Evolutionary conservation across 2,797 vertebrate species (phyloP), one percentile per base, ranked within the genome.

Genomic region (Hyperoplus lanceolatus): DNA sequence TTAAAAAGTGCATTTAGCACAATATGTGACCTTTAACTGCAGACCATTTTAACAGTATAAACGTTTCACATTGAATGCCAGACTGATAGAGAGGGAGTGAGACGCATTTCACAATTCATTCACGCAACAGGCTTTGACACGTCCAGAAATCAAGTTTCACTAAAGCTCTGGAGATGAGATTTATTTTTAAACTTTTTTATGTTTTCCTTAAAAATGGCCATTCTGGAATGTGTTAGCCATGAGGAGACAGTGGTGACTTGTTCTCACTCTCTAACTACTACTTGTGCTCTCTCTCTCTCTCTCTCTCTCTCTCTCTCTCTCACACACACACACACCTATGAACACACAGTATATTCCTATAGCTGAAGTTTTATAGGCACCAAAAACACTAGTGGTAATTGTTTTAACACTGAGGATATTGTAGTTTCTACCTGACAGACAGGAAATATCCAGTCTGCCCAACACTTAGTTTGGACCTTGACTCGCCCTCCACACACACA

Each of bases 221-320:
- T 54, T 62, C 63, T 65, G 65, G 75, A 76, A 77, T 71, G 74
- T 70, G 64, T 41, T 51, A 74, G 73, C 66, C 54, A 18, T 14
- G 61, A 63, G 62, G 69, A 71, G 84, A 89, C 84, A 88, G 76
- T 70, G 75, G 56, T 0, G 46, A 59, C 72, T 83, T 87, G 86
- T 88, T 87, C 86, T 79, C 68, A n/a, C 73, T 39, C 51, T 36
- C 67, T 72, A 29, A 29, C 3, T 29, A 29, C 29, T 29, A 29
- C 29, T 29, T 29, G 29, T 29, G 29, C 46, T 51, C 43, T 57
- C 46, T 45, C 82, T 48, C 12, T 4, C 66, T 62, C 42, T 14
- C 74, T 81, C 42, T 14, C 66, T 50, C 8, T 38, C 55, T 48
- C 62, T 21, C 61, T 48, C 46, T 63, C 45, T 45, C 39, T 39